These are phyloP conservation scores for Heliconius aoede DNA, from an alignment of 2,888 invertebrate species.

Conservation along the genomic window DNA sequence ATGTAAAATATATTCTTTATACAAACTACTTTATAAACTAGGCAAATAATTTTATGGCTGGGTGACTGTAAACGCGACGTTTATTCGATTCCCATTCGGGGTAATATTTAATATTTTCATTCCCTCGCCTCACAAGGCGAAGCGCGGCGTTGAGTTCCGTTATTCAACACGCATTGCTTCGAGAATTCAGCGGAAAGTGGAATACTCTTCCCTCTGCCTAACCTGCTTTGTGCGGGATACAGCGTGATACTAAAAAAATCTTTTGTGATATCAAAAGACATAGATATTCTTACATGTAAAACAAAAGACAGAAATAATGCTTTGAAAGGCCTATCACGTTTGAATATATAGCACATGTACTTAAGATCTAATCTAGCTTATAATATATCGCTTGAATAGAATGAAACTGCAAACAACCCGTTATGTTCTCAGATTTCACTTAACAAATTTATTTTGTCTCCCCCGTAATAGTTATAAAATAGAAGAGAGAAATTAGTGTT, in stretches of 20 bases:
- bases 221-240: no score
- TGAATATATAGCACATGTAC: slow-evolving; percentile 54
- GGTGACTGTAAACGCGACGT: no score
- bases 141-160: no score
- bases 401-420: slow-evolving; percentile 55
- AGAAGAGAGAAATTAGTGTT: neutral
- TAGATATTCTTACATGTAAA: neutral
- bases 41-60: no score
- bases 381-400: slow-evolving; percentile 64
- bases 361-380: slow-evolving; percentile 61
- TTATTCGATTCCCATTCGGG: no score
- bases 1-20: no score
- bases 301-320: neutral
- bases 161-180: no score
- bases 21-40: no score
- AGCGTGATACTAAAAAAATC: neutral
- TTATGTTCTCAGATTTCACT: neutral
- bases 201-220: no score
- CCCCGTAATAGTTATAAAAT: neutral
- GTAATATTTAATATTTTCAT: no score
- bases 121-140: no score
- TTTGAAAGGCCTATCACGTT: slow-evolving; percentile 39
- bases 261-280: neutral
- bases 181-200: no score
- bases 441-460: neutral